Evolutionary conservation across 1,140 invertebrate species (phyloP).

Genomic region (Pomacea maculata): DNA sequence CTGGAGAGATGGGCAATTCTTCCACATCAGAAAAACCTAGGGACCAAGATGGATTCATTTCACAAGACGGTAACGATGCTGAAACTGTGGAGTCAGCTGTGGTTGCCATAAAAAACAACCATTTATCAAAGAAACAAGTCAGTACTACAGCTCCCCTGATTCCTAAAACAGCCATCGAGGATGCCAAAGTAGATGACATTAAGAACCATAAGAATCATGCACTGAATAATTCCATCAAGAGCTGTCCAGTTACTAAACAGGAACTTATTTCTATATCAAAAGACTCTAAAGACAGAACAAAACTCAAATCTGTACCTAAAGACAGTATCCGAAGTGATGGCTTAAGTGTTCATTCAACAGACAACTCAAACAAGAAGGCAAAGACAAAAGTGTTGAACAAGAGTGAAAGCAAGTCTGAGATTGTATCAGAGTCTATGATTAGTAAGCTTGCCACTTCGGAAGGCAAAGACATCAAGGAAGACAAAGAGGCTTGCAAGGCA

Average conservation of each 20-base stretch:
- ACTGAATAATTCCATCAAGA: constrained; percentile 1
- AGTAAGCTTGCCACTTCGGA: constrained; percentile 8
- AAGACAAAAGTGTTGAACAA: constrained; percentile 1
- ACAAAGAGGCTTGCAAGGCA: constrained; percentile 29
- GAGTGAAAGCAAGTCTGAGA: background rate
- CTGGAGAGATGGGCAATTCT: constrained; percentile 48
- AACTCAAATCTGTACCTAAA: constrained; percentile 18
- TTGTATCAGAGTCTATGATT: constrained; percentile 4
- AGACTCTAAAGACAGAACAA: constrained; percentile 16
- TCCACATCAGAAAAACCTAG: constrained; percentile 3
- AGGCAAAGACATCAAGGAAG: constrained; percentile 35
- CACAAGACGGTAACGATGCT: constrained; percentile 19
- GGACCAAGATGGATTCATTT: background rate
- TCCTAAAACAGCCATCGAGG: background rate
- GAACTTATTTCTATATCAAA: constrained; percentile 1
- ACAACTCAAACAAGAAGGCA: constrained; percentile 8
- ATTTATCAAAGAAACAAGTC: background rate
- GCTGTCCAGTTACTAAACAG: background rate
- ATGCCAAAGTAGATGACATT: background rate
- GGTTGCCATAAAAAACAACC: constrained; percentile 1
- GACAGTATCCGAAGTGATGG: background rate
- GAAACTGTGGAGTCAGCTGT: background rate
- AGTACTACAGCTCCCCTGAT: background rate
- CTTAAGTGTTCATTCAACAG: background rate
- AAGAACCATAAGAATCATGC: constrained; percentile 13